Percentiles rank a stretch among this genome's conserved stretches.
phyloP scores from a whole-genome alignment of 2,888 invertebrate species.

The Synanthedon tipuliformis region DNA sequence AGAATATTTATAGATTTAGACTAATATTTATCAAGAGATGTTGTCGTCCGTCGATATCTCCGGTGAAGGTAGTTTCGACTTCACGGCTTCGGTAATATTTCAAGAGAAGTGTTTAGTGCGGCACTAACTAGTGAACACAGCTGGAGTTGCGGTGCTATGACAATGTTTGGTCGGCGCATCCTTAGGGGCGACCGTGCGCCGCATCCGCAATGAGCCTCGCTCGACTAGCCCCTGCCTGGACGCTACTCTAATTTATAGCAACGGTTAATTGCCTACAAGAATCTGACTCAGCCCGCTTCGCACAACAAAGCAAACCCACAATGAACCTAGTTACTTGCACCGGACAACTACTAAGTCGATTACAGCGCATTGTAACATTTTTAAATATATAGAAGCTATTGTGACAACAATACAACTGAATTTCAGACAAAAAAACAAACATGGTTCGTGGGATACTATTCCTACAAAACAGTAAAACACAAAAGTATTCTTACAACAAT shows the following conservation, averaged over 20 bases:
- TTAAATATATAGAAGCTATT: too few relatives aligned
- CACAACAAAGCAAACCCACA: conserved; percentile 9
- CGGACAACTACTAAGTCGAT: not conserved
- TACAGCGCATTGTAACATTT: not conserved
- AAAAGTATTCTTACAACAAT: too few relatives aligned
- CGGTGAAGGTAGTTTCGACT: not conserved
- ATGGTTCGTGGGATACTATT: too few relatives aligned
- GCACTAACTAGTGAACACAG: conserved; percentile 56
- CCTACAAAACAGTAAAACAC: too few relatives aligned
- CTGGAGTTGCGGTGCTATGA: conserved; percentile 51
- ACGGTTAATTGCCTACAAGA: conserved; percentile 58
- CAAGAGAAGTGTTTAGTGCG: conserved; percentile 27
- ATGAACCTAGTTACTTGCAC: conserved; percentile 20
- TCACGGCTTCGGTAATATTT: not conserved
- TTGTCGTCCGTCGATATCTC: not conserved
- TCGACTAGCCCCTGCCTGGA: conserved; percentile 11
- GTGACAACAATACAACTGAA: too few relatives aligned
- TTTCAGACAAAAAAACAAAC: too few relatives aligned
- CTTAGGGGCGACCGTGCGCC: conserved; percentile 31
- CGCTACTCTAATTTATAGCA: conserved; percentile 51
- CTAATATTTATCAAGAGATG: too few relatives aligned
- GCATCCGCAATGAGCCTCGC: conserved; percentile 48
- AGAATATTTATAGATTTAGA: too few relatives aligned
- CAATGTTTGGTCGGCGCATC: conserved; percentile 56
- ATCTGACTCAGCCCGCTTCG: conserved; percentile 33